Evolutionary conservation across 35 echinoderm and acorn worm genomes (phyloP).

Genomic region (Hemicentrotus pulcherrimus): DNA sequence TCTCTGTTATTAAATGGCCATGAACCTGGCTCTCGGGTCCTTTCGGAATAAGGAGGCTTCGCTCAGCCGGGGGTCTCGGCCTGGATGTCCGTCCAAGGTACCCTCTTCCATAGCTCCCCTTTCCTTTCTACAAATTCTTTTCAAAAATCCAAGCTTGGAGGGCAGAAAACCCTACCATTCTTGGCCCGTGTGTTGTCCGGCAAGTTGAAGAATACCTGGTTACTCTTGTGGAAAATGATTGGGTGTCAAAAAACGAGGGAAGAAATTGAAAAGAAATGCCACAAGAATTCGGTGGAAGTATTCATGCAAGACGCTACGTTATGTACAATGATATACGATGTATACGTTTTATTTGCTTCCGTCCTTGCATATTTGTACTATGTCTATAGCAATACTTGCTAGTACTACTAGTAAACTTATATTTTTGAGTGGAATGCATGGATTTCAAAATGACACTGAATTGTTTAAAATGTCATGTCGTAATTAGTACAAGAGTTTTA

Average conservation of each 20-base stretch:
- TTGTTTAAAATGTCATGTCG: too few species aligned
- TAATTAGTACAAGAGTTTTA: too few species aligned
- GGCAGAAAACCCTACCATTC: not conserved
- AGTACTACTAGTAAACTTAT: too few species aligned
- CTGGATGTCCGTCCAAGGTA: not conserved
- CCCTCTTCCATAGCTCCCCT: not conserved
- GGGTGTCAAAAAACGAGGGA: conserved; percentile 1
- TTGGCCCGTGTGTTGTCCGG: not conserved
- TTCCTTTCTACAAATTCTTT: not conserved
- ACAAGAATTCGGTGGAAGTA: conserved; percentile 12
- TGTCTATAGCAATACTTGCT: too few species aligned
- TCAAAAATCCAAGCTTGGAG: not conserved
- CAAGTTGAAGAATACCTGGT: not conserved
- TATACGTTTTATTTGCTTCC: not conserved
- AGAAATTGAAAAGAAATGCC: not conserved
- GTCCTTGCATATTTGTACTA: too few species aligned
- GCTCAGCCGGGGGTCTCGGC: not conserved
- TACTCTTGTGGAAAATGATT: not conserved
- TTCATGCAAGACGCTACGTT: not conserved
- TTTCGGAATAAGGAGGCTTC: not conserved
- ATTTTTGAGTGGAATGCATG: too few species aligned
- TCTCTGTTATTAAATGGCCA: not conserved
- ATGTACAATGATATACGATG: not conserved
- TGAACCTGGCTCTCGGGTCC: not conserved
- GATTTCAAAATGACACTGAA: too few species aligned